Evolutionary conservation across 2,888 invertebrate genomes (phyloP).

Genomic region (Salticus scenicus): DNA sequence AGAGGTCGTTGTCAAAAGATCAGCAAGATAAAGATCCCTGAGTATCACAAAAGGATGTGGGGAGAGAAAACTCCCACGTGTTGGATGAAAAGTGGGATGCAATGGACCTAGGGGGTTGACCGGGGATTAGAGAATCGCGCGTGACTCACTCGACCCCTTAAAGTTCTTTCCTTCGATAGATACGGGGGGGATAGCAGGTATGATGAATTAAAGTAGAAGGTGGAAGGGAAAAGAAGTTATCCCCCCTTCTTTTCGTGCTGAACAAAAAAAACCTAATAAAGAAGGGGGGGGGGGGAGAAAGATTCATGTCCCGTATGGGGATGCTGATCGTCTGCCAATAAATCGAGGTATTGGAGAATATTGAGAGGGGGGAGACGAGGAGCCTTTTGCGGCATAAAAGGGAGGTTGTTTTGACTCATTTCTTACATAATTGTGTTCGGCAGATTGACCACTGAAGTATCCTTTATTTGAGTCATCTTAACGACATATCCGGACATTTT

Average conservation of each 20-base stretch:
- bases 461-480: too few species aligned
- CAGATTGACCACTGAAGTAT: too few species aligned
- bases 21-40: conserved; percentile 7
- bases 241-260: background rate
- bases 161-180: conserved; percentile 24
- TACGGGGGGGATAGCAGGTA: conserved; percentile 32
- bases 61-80: background rate
- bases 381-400: background rate
- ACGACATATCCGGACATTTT: too few species aligned
- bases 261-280: conserved; percentile 28
- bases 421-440: too few species aligned
- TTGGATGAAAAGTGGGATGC: conserved; percentile 1
- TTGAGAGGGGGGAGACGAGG: background rate
- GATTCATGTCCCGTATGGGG: conserved; percentile 29
- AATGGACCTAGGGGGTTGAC: conserved; percentile 3
- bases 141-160: conserved; percentile 20
- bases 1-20: background rate
- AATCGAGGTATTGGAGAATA: conserved; percentile 2
- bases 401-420: conserved; percentile 6
- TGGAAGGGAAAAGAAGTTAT: too few species aligned
- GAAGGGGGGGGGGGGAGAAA: background rate
- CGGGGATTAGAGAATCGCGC: conserved; percentile 19
- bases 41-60: background rate
- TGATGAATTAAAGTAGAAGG: conserved; percentile 42
- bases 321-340: background rate